phyloP scores from a whole-genome alignment of 2,113 vertebrate genomes.

The Astatotilapia flaviijosephi region DNA sequence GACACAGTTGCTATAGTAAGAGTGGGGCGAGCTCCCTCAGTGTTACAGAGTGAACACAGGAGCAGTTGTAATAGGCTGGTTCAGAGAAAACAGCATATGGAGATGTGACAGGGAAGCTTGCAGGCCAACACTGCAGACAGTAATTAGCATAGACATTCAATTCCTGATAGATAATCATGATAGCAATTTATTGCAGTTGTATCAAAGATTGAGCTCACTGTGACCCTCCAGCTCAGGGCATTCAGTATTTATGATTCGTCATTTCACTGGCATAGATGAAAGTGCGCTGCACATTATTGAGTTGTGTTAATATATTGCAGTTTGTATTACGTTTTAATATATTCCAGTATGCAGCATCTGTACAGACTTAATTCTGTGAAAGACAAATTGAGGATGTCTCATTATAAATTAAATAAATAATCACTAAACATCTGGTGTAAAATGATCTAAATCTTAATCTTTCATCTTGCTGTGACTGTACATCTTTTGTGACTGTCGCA shows the following conservation, averaged over 20 bases:
- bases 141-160: constrained; percentile 31
- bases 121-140: constrained; percentile 4
- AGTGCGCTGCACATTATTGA: not conserved
- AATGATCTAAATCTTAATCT: not conserved
- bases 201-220: not conserved
- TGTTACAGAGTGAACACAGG: not conserved
- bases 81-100: constrained; percentile 38
- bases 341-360: not conserved
- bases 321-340: not conserved
- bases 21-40: not conserved
- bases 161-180: constrained; percentile 2
- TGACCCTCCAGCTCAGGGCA: not conserved
- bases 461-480: not conserved
- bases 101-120: constrained; percentile 34
- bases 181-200: not conserved
- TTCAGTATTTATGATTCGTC: not conserved
- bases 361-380: not conserved
- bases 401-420: not conserved
- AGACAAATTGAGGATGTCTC: not conserved
- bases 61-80: not conserved
- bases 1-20: constrained; percentile 40
- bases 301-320: not conserved
- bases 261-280: not conserved
- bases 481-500: not conserved
- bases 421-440: not conserved